Evolutionary conservation across 1,140 invertebrate genomes (phyloP), one percentile per base, ranked within the genome.

Genomic region (Nylanderia fulva): DNA sequence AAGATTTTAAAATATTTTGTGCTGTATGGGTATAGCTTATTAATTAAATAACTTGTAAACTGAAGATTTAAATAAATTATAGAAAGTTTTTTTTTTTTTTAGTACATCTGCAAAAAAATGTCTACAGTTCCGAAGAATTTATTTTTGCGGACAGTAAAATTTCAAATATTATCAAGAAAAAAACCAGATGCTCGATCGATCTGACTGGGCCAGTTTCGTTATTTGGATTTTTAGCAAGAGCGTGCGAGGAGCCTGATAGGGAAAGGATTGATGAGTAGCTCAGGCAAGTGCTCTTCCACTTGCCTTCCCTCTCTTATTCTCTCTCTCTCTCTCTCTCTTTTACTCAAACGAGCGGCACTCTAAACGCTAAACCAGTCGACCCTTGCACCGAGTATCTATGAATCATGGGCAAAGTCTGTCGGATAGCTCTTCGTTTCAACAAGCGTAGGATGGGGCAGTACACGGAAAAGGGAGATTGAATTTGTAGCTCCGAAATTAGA

Each of bases 321-420:
- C 42, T 39, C n/a, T 21, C 39, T n/a, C 71, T 72, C n/a, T 63
- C 33, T 71, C 54, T 45, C 48, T 24, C 64, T 56, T 42, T 68
- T 36, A 33, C 56, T 71, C 18, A 69, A 42, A 66, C 9, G 45
- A 13, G 21, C 72, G 66, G 54, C 82, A 87, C 75, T 87, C 76
- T 75, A 54, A 68, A 1, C 27, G 68, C 45, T 85, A 69, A 71
- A 86, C 24, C 45, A 71, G 39, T 80, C 69, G 63, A 76, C 85
- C 86, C 66, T 71, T 71, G 21, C 33, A 18, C 66, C 66, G 54
- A 58, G 77, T 82, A 82, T 71, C 77, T 82, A 82, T 82, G 77
- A 82, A 82, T 82, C 66, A 82, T 82, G 66, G 36, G 24, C 24
- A 82, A 82, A 82, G 66, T 80, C 76, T 69, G 63, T 82, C 29